phyloP scores from a whole-genome alignment of 2,113 vertebrate genomes.

The Actenoides hombroni region DNA sequence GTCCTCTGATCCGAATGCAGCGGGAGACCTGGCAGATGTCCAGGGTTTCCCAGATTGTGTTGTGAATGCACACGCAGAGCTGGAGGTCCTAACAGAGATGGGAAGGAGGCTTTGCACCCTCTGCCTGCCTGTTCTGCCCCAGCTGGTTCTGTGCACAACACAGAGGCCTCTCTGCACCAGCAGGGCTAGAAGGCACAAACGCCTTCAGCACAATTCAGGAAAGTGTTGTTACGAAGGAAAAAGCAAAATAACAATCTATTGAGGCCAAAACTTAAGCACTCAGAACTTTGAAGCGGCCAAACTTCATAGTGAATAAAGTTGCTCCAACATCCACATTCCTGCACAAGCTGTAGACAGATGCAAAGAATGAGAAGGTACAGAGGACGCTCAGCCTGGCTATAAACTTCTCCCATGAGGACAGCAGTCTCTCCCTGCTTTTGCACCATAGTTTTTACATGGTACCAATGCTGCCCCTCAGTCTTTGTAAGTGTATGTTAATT shows the following conservation, averaged over 20 bases:
- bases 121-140: accelerated
- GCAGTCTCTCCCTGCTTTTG: not conserved
- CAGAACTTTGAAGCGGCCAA: not conserved
- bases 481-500: not conserved
- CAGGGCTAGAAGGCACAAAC: not conserved
- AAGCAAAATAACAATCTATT: not conserved
- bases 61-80: not conserved
- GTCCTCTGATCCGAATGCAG: not conserved
- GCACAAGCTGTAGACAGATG: not conserved
- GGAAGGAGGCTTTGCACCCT: not conserved
- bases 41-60: accelerated
- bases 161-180: not conserved
- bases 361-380: not conserved
- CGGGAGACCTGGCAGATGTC: not conserved
- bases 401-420: not conserved
- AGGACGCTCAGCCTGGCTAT: not conserved
- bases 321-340: not conserved
- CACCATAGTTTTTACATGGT: not conserved
- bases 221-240: not conserved
- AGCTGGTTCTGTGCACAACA: accelerated
- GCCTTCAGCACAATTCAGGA: not conserved
- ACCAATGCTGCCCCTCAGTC: not conserved
- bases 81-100: not conserved
- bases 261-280: not conserved
- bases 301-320: not conserved